phyloP scores from a whole-genome alignment of 2,888 invertebrate species.

The Lepidocyrtinus sp. region DNA sequence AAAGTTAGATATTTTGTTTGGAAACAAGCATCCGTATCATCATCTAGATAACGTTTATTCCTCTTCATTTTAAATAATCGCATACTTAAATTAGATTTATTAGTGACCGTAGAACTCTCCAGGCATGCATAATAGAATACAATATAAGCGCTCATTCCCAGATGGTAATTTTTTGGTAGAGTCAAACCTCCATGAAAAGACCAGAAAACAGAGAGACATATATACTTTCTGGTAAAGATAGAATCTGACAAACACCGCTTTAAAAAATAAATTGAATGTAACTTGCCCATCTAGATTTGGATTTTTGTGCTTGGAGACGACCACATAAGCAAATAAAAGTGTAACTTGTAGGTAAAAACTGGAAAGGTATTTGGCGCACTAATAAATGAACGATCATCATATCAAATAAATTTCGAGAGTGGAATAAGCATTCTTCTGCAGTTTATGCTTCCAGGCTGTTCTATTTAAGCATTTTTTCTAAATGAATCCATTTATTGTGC shows the following conservation, averaged over 20 bases:
- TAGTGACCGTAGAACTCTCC: constrained; percentile 9
- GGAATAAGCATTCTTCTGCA: too few relatives aligned
- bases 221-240: constrained; percentile 3
- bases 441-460: too few relatives aligned
- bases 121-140: constrained; percentile 16
- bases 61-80: constrained; percentile 16
- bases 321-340: too few relatives aligned
- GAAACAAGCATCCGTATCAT: constrained; percentile 4
- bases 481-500: too few relatives aligned
- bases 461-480: too few relatives aligned
- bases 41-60: constrained; percentile 9
- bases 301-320: too few relatives aligned
- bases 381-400: too few relatives aligned
- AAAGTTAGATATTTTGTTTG: constrained; percentile 3
- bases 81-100: constrained; percentile 16
- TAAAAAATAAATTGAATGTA: too few relatives aligned
- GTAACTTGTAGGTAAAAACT: too few relatives aligned
- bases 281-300: too few relatives aligned
- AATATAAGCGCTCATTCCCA: background rate
- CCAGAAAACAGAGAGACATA: background rate
- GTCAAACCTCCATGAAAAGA: background rate
- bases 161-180: background rate
- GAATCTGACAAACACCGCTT: background rate
- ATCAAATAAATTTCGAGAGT: too few relatives aligned
- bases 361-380: too few relatives aligned